Conservation (phyloP, 1,140 invertebrate species). For the Onthophagus taurus region DNA sequence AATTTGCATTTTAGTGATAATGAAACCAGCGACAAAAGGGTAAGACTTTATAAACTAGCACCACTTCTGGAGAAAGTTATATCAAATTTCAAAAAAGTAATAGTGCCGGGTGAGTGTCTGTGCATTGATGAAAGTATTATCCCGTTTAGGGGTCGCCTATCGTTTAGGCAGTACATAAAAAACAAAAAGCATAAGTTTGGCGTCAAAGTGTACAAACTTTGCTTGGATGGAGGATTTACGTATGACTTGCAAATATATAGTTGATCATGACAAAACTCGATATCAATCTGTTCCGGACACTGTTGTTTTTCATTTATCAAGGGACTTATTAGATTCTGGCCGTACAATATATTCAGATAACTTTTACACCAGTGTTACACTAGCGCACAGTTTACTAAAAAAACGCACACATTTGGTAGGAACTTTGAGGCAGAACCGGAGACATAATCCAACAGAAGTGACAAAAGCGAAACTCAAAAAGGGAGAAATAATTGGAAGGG, state of each 20-base stretch:
- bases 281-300: not conserved
- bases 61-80: slow-evolving; percentile 16
- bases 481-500: slow-evolving; percentile 15
- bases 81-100: no score
- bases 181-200: slow-evolving; percentile 19
- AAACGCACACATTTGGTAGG: slow-evolving; percentile 39
- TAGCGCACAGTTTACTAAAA: slow-evolving; percentile 34
- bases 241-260: slow-evolving; percentile 30
- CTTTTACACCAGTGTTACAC: slow-evolving; percentile 35
- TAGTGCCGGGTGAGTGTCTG: not conserved
- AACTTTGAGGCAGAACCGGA: slow-evolving; percentile 35
- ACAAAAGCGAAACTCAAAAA: slow-evolving; percentile 32
- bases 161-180: slow-evolving; percentile 15
- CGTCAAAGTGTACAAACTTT: slow-evolving; percentile 34
- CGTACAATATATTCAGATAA: slow-evolving; percentile 20
- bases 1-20: slow-evolving; percentile 23
- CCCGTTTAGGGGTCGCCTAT: slow-evolving; percentile 25
- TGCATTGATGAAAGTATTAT: slow-evolving; percentile 32
- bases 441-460: slow-evolving; percentile 32
- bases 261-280: slow-evolving; percentile 18
- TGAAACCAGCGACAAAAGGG: no score
- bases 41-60: slow-evolving; percentile 25
- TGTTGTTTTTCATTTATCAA: slow-evolving; percentile 9
- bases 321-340: slow-evolving; percentile 15
- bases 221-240: slow-evolving; percentile 27